Evolutionary conservation across 2,888 invertebrate species (phyloP).

Genomic region (Cactoblastis cactorum): DNA sequence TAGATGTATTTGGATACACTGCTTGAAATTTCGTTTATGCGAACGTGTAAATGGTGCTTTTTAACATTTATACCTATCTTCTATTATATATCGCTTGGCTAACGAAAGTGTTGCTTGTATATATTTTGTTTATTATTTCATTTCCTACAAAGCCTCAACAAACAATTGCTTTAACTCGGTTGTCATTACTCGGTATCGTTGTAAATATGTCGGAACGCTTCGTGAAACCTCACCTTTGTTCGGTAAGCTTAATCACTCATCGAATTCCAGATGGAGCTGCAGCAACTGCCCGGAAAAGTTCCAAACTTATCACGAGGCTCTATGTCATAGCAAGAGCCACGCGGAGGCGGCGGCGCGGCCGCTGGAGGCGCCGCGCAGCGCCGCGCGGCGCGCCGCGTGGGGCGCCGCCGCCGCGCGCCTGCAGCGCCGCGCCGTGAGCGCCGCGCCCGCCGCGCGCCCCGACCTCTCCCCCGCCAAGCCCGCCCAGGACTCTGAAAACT

Average conservation of each 20-base stretch:
- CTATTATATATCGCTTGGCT: no score
- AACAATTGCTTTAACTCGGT: no score
- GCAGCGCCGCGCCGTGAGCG: conserved; percentile 43
- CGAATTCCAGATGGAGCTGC: conserved; percentile 60
- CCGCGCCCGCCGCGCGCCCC: conserved; percentile 4
- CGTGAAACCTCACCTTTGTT: no score
- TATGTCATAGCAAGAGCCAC: conserved; percentile 60
- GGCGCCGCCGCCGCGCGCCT: conserved; percentile 35
- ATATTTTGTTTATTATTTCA: no score
- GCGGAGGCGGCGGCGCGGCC: conserved; percentile 36
- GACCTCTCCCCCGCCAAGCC: conserved; percentile 12
- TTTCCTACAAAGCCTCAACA: no score
- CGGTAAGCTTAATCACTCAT: neutral
- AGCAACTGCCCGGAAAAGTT: conserved; percentile 47
- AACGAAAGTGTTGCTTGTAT: no score
- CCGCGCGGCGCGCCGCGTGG: conserved; percentile 47
- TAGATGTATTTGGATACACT: no score
- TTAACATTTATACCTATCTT: no score
- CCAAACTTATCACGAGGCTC: conserved; percentile 62
- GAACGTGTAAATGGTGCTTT: no score
- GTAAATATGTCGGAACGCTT: no score
- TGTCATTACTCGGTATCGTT: no score
- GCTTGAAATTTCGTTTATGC: no score
- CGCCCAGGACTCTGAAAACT: conserved; percentile 37
- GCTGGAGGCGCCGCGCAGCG: conserved; percentile 46